Evolutionary conservation across 2,797 vertebrate genomes (phyloP).

Genomic region (Meriones psammophilus): DNA sequence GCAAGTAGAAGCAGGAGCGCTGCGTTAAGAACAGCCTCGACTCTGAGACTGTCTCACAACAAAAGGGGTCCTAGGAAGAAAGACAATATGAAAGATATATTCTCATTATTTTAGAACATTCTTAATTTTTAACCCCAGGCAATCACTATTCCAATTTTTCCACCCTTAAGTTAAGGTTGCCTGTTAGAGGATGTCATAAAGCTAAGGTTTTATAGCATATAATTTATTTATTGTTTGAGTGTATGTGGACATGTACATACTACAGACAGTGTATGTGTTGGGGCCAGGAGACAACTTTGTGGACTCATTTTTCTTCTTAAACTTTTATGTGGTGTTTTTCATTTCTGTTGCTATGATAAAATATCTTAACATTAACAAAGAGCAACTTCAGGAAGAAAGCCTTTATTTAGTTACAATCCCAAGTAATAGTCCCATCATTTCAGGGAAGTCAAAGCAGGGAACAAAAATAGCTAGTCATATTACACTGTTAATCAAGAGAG

Average conservation of each 20-base stretch:
- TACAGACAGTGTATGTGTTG: not conserved
- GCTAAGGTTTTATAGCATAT: not conserved
- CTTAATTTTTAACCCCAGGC: not conserved
- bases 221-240: not conserved
- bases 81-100: not conserved
- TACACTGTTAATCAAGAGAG: not conserved
- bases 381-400: not conserved
- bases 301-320: not conserved
- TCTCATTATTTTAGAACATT: conserved; percentile 24
- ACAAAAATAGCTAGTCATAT: not conserved
- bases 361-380: not conserved
- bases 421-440: not conserved
- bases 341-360: not conserved
- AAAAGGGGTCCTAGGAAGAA: not conserved
- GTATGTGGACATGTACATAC: not conserved
- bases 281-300: no score
- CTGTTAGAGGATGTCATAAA: conserved; percentile 6
- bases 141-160: not conserved
- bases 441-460: not conserved
- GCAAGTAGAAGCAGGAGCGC: not conserved
- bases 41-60: not conserved
- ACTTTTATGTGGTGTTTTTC: not conserved
- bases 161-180: not conserved
- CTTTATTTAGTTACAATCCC: not conserved
- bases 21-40: no score